Base-by-base conservation (phyloP, 1,140 invertebrate genomes). In the Manduca sexta region DNA sequence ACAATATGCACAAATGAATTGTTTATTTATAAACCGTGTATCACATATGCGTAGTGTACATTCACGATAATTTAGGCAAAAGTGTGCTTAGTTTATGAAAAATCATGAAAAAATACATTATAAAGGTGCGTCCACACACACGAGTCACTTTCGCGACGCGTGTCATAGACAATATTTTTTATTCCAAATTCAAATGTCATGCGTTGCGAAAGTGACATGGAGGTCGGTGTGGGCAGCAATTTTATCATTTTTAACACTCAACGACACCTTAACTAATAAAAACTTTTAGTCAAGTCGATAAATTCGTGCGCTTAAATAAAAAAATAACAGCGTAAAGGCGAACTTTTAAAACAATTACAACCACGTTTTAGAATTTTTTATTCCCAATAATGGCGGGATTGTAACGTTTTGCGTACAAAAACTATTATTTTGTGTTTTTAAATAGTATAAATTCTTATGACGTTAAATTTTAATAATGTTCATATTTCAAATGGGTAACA, bases 1-100 rank as follows among this genome's bases (percentile, higher is more conserved):
- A 15, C 8, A 40, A 38, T 13, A 31, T 41, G 59, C 69, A 79
- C 79, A 80, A 83, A 76, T 78, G 59, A 74, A 71, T 81, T 52
- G 65, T 81, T 84, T 81, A 84, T 80, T 83, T 69, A 74, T 79
- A 81, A 79, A 83, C 64, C 59, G 72, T 79, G 79, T 84, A 84
- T 84, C 80, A 80, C 77, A 81, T 81, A 78, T 69, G 74, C 74
- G 69, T 77, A 75, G 75, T 79, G 75, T 81, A 83, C 69, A 75
- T 74, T 68, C 65, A 78, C 69, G 76, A 78, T 60, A 70, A 74
- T 63, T 74, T 81, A 84, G 80, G 74, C 80, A 75, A 74, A 73
- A 77, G 70, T 77, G 77, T 79, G 73, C 74, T 84, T 74, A 74
- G 42, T 74, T 65, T 71, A 77, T 60, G 63, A 72, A 18, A 67